Evolutionary conservation across 2,888 invertebrate species (phyloP).

Genomic region (Achlya flavicornis): DNA sequence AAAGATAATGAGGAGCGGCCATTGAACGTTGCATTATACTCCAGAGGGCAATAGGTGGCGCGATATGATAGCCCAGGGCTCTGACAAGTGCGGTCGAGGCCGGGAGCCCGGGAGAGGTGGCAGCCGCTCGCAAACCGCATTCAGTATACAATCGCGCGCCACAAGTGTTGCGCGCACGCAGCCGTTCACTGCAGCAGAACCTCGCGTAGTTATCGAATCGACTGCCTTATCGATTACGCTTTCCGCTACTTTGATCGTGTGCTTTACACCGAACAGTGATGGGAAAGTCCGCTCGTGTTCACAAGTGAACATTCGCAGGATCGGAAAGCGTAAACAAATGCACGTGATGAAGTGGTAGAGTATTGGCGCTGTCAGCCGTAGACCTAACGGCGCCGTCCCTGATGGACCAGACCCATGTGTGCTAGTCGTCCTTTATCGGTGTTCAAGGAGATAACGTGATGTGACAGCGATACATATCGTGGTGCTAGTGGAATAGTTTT

Average conservation of each 20-base stretch:
- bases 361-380: constrained; percentile 56
- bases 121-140: constrained; percentile 63
- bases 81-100: constrained; percentile 69
- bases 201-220: constrained; percentile 54
- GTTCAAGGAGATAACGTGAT: constrained; percentile 79
- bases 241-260: constrained; percentile 50
- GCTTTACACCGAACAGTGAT: constrained; percentile 58
- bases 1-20: constrained; percentile 66
- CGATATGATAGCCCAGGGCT: constrained; percentile 72
- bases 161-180: constrained; percentile 77
- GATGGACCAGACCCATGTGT: constrained; percentile 56
- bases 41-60: constrained; percentile 73
- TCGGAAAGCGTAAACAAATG: constrained; percentile 54
- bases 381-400: constrained; percentile 69
- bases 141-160: constrained; percentile 79
- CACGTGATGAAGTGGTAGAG: constrained; percentile 55
- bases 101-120: constrained; percentile 75
- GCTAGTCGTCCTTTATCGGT: constrained; percentile 54
- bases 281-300: constrained; percentile 57
- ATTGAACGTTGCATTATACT: constrained; percentile 71
- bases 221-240: constrained; percentile 67
- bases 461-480: constrained; percentile 76
- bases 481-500: constrained; percentile 81
- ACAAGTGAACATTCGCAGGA: constrained; percentile 52
- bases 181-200: constrained; percentile 59